Conservation (phyloP, 2,888 invertebrate species). For the Petrolisthes manimaculis region DNA sequence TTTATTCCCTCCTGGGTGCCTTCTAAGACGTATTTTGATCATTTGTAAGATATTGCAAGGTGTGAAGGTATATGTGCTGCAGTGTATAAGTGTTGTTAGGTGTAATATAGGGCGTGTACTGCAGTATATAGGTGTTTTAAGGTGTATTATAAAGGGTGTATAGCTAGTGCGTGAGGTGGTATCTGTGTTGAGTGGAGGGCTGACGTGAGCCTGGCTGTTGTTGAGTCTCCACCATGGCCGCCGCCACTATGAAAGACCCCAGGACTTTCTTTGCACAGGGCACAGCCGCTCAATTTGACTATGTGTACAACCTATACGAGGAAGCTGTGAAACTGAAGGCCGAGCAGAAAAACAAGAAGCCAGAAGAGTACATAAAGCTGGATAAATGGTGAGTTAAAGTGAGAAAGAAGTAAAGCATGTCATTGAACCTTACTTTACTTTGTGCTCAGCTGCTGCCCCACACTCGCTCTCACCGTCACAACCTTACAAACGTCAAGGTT, state of each 20-base stretch:
- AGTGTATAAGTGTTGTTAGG: not conserved
- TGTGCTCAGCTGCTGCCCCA: conserved; percentile 31
- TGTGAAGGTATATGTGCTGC: too few species aligned
- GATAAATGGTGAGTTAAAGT: conserved; percentile 86
- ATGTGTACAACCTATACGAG: conserved; percentile 90
- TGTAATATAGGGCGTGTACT: not conserved
- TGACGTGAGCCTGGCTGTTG: conserved; percentile 51
- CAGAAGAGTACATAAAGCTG: conserved; percentile 93
- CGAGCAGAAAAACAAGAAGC: conserved; percentile 90
- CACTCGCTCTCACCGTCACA: not conserved
- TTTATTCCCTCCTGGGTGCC: not conserved
- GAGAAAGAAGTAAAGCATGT: conserved; percentile 57
- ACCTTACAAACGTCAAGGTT: conserved; percentile 33
- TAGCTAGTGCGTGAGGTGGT: not conserved
- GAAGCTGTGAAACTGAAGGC: conserved; percentile 91
- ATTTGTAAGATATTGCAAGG: too few species aligned
- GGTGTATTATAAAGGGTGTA: not conserved
- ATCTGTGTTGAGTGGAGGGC: not conserved
- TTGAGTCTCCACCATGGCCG: conserved; percentile 59
- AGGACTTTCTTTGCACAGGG: conserved; percentile 94
- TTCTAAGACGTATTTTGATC: not conserved
- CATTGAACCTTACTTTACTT: conserved; percentile 63
- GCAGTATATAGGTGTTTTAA: not conserved
- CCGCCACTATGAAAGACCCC: conserved; percentile 79
- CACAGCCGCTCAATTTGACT: conserved; percentile 84